phyloP scores from a whole-genome alignment of 2,113 vertebrate genomes.

The Pseudorasbora parva region DNA sequence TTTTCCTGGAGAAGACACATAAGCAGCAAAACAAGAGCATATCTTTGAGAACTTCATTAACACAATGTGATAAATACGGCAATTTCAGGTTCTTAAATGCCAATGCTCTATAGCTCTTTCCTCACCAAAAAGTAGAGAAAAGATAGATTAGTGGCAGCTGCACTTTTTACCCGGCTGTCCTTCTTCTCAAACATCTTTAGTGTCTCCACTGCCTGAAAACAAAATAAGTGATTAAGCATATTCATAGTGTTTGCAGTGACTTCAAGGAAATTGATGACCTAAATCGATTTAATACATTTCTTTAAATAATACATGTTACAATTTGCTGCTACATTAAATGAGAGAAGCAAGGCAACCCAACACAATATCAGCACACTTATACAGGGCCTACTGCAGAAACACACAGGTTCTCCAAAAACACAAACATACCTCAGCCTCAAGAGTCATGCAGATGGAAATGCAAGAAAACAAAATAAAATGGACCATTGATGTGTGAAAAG shows the following conservation, averaged over 20 bases:
- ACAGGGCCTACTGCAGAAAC: constrained; percentile 51
- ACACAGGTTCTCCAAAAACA: constrained; percentile 27
- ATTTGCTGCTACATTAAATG: constrained; percentile 14
- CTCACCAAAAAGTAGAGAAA: constrained; percentile 94
- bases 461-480: constrained; percentile 66
- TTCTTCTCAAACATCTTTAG: constrained; percentile 97
- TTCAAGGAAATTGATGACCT: background rate
- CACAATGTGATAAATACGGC: background rate
- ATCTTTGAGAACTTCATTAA: background rate
- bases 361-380: background rate
- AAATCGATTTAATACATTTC: background rate
- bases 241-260: background rate
- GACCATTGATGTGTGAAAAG: constrained; percentile 48
- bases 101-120: background rate
- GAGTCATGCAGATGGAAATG: constrained; percentile 73
- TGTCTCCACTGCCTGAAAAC: constrained; percentile 86
- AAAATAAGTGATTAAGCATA: background rate
- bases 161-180: constrained; percentile 94
- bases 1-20: constrained; percentile 80
- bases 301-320: background rate
- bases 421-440: constrained; percentile 79
- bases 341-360: constrained; percentile 15
- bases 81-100: background rate
- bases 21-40: background rate
- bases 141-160: constrained; percentile 95